Evolutionary conservation across 2,888 invertebrate genomes (phyloP).

Genomic region (Mesorhabditis spiculigera): DNA sequence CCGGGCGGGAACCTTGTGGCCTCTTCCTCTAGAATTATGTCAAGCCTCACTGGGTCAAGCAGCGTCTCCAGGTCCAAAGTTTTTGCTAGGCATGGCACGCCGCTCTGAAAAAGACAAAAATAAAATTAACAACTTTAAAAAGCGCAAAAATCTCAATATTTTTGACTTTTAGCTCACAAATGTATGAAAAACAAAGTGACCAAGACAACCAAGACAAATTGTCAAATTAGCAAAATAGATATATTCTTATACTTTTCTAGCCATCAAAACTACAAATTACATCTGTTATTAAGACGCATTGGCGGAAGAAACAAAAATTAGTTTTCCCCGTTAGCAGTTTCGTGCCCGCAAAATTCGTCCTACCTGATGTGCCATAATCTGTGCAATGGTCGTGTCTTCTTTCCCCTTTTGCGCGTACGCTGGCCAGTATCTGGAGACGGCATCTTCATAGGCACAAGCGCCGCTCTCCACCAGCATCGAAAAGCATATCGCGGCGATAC

Average conservation of each 20-base stretch:
- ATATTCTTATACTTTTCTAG: no score
- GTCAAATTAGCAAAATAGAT: no score
- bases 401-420: slow-evolving; percentile 60
- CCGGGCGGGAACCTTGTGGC: slow-evolving; percentile 56
- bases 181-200: no score
- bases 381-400: slow-evolving; percentile 57
- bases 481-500: slow-evolving; percentile 51
- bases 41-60: slow-evolving; percentile 50
- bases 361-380: slow-evolving; percentile 59
- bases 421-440: slow-evolving; percentile 58
- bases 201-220: neutral
- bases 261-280: no score
- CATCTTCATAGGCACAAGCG: slow-evolving; percentile 57
- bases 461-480: slow-evolving; percentile 59
- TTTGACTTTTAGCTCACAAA: no score
- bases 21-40: slow-evolving; percentile 52
- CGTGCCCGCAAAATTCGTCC: slow-evolving; percentile 1
- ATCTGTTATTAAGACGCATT: no score
- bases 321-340: neutral
- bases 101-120: slow-evolving; percentile 49
- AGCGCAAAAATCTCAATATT: no score
- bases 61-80: slow-evolving; percentile 47
- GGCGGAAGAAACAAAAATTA: no score
- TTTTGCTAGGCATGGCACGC: slow-evolving; percentile 55
- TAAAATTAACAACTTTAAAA: neutral